phyloP scores from a whole-genome alignment of 2,888 invertebrate species.

The Merodon equestris region DNA sequence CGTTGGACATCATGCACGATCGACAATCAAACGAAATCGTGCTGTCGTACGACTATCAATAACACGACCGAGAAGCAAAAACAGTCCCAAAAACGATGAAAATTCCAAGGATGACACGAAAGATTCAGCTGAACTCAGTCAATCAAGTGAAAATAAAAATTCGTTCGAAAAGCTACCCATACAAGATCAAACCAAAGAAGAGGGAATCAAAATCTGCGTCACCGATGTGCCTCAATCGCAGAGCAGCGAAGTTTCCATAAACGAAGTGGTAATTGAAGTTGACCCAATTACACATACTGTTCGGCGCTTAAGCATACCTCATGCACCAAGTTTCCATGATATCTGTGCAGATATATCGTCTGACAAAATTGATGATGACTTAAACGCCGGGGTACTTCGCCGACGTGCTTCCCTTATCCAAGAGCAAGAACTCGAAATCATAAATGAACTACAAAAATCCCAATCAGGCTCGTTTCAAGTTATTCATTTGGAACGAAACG shows the following conservation, averaged over 20 bases:
- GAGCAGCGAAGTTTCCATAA: slow-evolving; percentile 56
- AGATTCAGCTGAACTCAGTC: slow-evolving; percentile 60
- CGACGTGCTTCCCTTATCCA: slow-evolving; percentile 80
- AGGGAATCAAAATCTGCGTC: slow-evolving; percentile 43
- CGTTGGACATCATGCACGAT: slow-evolving; percentile 79
- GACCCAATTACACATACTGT: slow-evolving; percentile 75
- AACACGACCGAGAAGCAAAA: slow-evolving; percentile 78
- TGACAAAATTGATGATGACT: slow-evolving; percentile 80
- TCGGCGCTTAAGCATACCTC: slow-evolving; percentile 76
- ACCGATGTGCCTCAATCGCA: slow-evolving; percentile 69
- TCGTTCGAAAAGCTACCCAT: slow-evolving; percentile 68
- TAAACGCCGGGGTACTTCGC: slow-evolving; percentile 80
- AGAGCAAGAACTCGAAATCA: slow-evolving; percentile 79
- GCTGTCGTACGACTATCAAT: slow-evolving; percentile 88
- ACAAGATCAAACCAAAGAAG: slow-evolving; percentile 72
- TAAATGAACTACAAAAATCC: slow-evolving; percentile 77
- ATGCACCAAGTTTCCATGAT: slow-evolving; percentile 80
- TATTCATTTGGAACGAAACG: slow-evolving; percentile 76
- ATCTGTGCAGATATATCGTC: slow-evolving; percentile 81
- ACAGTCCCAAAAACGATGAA: slow-evolving; percentile 58
- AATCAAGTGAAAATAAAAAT: slow-evolving; percentile 66
- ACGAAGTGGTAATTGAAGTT: slow-evolving; percentile 73
- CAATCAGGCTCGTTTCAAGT: slow-evolving; percentile 75
- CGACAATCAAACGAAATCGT: slow-evolving; percentile 85
- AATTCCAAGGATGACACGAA: slow-evolving; percentile 66